Evolutionary conservation across 2,888 invertebrate genomes (phyloP).

Genomic region (Allygus modestus): DNA sequence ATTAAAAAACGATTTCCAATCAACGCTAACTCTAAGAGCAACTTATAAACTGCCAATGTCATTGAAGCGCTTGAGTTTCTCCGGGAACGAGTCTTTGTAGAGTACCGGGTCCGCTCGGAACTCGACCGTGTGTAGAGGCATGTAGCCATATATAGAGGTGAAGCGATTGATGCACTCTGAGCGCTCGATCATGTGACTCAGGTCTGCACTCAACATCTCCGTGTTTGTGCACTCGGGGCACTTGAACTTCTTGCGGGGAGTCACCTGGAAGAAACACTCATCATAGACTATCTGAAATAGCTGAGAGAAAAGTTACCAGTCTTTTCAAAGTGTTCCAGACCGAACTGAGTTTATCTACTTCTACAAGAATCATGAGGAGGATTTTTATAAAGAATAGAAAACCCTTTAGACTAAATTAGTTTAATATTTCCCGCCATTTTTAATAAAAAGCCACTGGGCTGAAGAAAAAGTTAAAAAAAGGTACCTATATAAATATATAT

Average conservation of each 20-base stretch:
- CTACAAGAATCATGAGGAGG: too few relatives aligned
- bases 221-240: constrained; percentile 96
- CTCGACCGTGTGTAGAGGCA: constrained; percentile 93
- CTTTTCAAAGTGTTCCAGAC: too few relatives aligned
- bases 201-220: constrained; percentile 95
- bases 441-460: too few relatives aligned
- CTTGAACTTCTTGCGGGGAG: constrained; percentile 97
- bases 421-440: too few relatives aligned
- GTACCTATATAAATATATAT: too few relatives aligned
- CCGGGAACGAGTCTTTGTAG: constrained; percentile 90
- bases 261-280: constrained; percentile 80
- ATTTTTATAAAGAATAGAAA: too few relatives aligned
- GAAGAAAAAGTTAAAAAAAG: too few relatives aligned
- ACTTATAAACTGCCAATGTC: constrained; percentile 90
- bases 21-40: too few relatives aligned
- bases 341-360: too few relatives aligned
- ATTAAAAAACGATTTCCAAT: too few relatives aligned
- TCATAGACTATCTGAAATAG: constrained; percentile 7
- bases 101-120: constrained; percentile 97
- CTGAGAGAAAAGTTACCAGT: too few relatives aligned
- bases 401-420: too few relatives aligned
- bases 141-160: constrained; percentile 87
- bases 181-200: constrained; percentile 94
- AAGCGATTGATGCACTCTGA: constrained; percentile 93
- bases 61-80: constrained; percentile 91